Base-by-base conservation (phyloP, 2,797 vertebrate species). In the Rhincodon typus region DNA sequence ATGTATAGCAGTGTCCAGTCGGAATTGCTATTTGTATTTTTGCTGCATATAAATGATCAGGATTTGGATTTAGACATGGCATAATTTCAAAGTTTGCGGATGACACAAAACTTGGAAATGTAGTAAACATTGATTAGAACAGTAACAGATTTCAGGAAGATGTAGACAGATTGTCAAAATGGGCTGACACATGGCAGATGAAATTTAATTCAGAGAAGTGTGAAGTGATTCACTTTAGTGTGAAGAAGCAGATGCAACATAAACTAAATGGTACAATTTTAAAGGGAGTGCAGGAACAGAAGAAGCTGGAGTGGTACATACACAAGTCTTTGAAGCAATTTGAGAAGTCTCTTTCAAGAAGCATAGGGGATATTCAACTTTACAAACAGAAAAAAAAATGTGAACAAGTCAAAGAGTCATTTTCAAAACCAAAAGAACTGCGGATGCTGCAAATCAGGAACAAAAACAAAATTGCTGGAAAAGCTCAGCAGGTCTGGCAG, bases 141-240 rank as follows among this genome's bases (percentile, higher is more conserved):
- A 87, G 50, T 62, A 90, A 90, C 87, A 90, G 87, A 66, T 90
- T 90, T 90, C 53, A 90, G 87, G 87, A 62, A 62, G 87, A 90
- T 30, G 21, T n/a, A 62, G 87, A 66, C 57, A 66, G 87, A 66
- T 90, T 90, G 50, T 34, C n/a, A 53, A 90, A 90, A 90, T 90
- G 87, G 87, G 87, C 87, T 62, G 57, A 66, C 87, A 90, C 87
- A 90, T 90, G 87, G 87, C 87, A 90, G 87, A 90, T 90, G 30
- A 90, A 90, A 62, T 66, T 90, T 66, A 90, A 17, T 66, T 57
- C 87, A 19, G 53, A 13, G 87, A 90, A 0, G 30, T 90, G 87
- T 66, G 87, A 90, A 90, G 57, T 90, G 87, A 62, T 90, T 90
- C 87, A 90, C 53, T 90, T 90, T 90, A 50, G 57, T 90, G 62